Evolutionary conservation across 2,113 vertebrate species (phyloP).

Genomic region (Calidris pugnax): DNA sequence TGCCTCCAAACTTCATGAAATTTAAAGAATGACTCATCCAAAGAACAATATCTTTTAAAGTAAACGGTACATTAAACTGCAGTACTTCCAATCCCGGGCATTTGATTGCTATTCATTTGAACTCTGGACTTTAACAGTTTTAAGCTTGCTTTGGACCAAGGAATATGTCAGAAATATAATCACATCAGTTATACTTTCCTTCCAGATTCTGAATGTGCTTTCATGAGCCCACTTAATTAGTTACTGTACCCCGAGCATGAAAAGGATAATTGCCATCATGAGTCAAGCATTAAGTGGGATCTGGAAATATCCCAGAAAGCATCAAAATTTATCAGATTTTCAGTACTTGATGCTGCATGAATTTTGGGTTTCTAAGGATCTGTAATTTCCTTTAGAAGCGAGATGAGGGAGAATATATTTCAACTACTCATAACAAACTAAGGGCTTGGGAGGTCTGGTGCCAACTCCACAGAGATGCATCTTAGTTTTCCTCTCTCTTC

Average conservation of each 20-base stretch:
- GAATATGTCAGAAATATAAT: conserved; percentile 20
- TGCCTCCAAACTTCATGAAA: conserved; percentile 14
- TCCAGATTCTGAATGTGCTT: conserved; percentile 5
- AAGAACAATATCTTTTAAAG: background rate
- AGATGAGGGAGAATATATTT: background rate
- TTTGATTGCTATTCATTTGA: background rate
- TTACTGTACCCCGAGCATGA: background rate
- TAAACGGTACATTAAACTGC: background rate
- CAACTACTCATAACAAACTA: background rate
- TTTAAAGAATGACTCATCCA: background rate
- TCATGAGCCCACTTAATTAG: conserved; percentile 35
- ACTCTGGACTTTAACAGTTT: background rate
- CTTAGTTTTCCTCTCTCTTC: background rate
- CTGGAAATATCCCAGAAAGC: conserved; percentile 24
- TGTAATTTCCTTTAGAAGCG: background rate
- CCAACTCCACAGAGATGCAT: background rate
- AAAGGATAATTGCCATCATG: conserved; percentile 27
- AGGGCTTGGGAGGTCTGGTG: background rate
- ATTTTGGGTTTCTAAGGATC: background rate
- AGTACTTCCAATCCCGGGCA: background rate
- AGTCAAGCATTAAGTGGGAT: background rate
- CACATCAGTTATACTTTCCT: conserved; percentile 5
- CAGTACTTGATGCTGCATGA: background rate
- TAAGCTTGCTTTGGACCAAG: background rate
- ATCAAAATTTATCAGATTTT: conserved; percentile 7